Percentiles rank a stretch among this genome's conserved stretches.
Conservation (phyloP, 2,888 invertebrate species). For the Folsomia candida region DNA sequence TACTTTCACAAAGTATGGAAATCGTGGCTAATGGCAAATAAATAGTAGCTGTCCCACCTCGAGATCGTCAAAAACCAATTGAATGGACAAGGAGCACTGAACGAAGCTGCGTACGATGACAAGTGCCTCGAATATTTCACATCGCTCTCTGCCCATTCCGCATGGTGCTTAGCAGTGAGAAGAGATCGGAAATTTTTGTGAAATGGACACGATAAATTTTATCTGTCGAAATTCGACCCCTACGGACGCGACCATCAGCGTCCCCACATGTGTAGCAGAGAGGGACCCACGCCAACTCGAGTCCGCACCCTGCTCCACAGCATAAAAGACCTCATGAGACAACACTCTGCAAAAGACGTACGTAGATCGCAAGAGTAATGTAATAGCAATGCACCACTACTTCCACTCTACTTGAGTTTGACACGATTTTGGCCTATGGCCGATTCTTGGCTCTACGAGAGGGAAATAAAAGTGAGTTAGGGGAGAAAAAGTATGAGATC, state of each 20-base stretch:
- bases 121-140: neutral
- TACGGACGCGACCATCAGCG: no score
- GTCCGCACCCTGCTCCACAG: no score
- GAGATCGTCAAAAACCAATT: neutral
- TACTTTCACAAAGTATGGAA: neutral
- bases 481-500: neutral
- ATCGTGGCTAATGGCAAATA: neutral
- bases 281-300: no score
- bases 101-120: neutral
- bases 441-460: neutral
- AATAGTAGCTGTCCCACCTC: neutral
- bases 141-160: neutral
- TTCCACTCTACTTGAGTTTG: constrained; percentile 9
- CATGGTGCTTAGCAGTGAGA: neutral
- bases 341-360: neutral
- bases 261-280: no score
- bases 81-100: neutral
- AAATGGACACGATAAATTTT: constrained; percentile 20
- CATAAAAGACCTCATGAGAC: neutral
- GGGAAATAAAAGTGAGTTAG: neutral
- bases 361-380: constrained; percentile 9
- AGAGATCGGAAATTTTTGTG: constrained; percentile 12
- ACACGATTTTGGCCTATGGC: constrained; percentile 16
- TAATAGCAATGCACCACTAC: constrained; percentile 15
- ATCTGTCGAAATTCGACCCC: constrained; percentile 10